phyloP scores from a whole-genome alignment of 1,140 invertebrate genomes.

The Leptestheria dahalacensis region DNA sequence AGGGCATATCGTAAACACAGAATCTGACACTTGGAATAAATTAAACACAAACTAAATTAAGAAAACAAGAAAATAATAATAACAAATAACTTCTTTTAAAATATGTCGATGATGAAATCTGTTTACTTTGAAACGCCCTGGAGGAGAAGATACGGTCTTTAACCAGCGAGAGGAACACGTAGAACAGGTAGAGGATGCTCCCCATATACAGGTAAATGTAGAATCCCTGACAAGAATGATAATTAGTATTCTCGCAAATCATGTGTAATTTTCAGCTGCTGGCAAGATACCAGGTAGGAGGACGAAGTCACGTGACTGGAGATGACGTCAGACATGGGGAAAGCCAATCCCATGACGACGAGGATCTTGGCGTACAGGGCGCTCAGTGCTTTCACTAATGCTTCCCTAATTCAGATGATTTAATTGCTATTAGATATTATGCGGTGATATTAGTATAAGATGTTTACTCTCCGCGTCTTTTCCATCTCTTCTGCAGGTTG shows the following conservation, averaged over 20 bases:
- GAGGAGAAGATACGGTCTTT: constrained; percentile 31
- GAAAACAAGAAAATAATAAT: too few species aligned
- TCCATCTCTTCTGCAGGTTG: background rate
- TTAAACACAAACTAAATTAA: too few species aligned
- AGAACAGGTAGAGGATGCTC: constrained; percentile 59
- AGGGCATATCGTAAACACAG: too few species aligned
- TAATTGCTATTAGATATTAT: too few species aligned
- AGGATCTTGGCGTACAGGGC: constrained; percentile 82
- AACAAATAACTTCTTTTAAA: too few species aligned
- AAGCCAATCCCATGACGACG: constrained; percentile 83
- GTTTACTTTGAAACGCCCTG: background rate
- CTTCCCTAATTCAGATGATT: constrained; percentile 52
- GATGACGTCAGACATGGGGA: constrained; percentile 65
- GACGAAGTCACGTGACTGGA: constrained; percentile 80
- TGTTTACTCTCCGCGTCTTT: constrained; percentile 14
- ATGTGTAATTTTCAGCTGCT: background rate
- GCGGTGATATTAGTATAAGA: too few species aligned
- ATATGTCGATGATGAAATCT: too few species aligned
- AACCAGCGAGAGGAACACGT: constrained; percentile 57
- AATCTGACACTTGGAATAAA: too few species aligned
- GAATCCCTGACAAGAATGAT: constrained; percentile 46
- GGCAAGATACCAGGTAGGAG: constrained; percentile 56
- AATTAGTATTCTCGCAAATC: background rate
- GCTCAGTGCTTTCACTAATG: constrained; percentile 68
- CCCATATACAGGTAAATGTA: constrained; percentile 66